Percentiles rank a stretch among this genome's conserved stretches.
Evolutionary conservation across 2,113 vertebrate species (phyloP).

Genomic region (Anthoscopus minutus): DNA sequence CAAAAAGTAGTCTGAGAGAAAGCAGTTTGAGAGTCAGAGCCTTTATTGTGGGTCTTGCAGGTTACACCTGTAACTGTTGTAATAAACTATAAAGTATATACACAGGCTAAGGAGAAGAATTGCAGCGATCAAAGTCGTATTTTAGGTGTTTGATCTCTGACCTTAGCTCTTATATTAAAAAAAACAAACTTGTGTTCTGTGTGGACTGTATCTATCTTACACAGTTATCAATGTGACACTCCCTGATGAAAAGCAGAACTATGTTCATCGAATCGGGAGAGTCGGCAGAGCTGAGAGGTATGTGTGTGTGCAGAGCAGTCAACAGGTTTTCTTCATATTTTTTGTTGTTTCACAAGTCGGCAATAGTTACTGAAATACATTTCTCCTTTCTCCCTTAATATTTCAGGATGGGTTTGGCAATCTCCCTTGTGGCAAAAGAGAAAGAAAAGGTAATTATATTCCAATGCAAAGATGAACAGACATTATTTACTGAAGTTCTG

Average conservation of each 20-base stretch:
- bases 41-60: not conserved
- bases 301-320: not conserved
- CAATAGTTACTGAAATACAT: not conserved
- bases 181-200: not conserved
- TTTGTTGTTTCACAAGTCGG: not conserved
- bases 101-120: not conserved
- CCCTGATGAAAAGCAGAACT: slow-evolving; percentile 98
- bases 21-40: not conserved
- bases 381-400: not conserved
- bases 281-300: slow-evolving; percentile 96
- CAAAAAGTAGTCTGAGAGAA: not conserved
- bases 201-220: not conserved
- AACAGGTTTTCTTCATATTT: not conserved
- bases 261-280: slow-evolving; percentile 95
- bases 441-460: slow-evolving; percentile 88
- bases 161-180: not conserved
- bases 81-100: not conserved
- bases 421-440: slow-evolving; percentile 94
- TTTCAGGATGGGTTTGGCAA: slow-evolving; percentile 93
- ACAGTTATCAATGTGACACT: slow-evolving; percentile 98
- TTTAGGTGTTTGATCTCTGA: not conserved
- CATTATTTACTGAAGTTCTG: not conserved
- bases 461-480: not conserved
- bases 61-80: not conserved
- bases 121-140: not conserved